Evolutionary conservation across 2,797 vertebrate genomes (phyloP).

Genomic region (Dipus sagitta): DNA sequence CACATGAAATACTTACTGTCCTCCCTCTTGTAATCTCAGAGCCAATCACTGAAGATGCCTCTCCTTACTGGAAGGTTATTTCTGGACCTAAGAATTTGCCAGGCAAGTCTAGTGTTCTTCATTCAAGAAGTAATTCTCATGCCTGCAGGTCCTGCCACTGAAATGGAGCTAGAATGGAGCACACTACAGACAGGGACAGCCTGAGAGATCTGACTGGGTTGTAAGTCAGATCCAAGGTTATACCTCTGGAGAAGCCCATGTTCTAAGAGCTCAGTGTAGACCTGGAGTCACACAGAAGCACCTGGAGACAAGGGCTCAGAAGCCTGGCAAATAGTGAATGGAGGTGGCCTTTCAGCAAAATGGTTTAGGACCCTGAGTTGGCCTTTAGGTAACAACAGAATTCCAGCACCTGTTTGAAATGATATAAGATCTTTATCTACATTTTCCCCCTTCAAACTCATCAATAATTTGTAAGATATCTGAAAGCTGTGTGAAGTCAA

Average conservation of each 20-base stretch:
- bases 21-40: not conserved
- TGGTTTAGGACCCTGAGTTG: not conserved
- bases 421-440: not conserved
- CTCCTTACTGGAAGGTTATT: not conserved
- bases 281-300: no score
- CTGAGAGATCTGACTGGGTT: not conserved
- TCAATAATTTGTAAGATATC: not conserved
- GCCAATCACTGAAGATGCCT: not conserved
- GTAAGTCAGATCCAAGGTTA: not conserved
- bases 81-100: not conserved
- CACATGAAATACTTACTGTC: not conserved
- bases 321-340: no score
- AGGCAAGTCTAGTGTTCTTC: not conserved
- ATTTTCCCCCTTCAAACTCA: not conserved
- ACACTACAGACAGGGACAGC: not conserved
- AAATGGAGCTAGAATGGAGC: not conserved
- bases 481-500: not conserved
- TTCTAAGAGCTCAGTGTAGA: not conserved
- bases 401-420: not conserved
- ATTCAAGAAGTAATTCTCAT: not conserved
- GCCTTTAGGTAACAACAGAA: not conserved
- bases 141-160: not conserved
- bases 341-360: not conserved
- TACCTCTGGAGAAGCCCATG: not conserved
- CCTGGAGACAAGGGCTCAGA: not conserved